A percentile compares a stretch with the other conserved stretches of the same genome.
Evolutionary conservation across 2,797 vertebrate species (phyloP).

Genomic region (Catharus ustulatus): DNA sequence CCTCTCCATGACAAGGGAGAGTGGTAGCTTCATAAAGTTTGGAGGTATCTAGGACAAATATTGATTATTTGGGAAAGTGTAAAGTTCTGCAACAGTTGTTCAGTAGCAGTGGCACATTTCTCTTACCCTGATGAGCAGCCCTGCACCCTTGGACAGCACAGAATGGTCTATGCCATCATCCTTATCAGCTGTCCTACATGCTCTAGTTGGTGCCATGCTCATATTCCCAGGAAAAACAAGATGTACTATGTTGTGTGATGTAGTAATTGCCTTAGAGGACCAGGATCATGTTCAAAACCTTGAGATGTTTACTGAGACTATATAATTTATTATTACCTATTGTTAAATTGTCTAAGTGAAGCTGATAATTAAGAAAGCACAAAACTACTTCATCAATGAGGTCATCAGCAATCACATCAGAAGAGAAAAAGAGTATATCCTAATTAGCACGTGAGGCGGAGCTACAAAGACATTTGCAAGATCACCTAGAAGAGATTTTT

Average conservation of each 20-base stretch:
- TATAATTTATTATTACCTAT: background rate
- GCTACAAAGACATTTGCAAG: background rate
- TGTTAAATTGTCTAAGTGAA: background rate
- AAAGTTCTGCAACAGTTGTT: background rate
- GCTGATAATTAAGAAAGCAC: background rate
- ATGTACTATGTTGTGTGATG: background rate
- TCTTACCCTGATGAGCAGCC: background rate
- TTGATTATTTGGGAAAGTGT: background rate
- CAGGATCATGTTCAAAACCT: background rate
- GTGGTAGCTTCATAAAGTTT: background rate
- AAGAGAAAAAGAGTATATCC: background rate
- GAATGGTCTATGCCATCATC: rapidly evolving
- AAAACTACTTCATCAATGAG: background rate
- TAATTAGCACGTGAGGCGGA: background rate
- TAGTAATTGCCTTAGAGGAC: background rate
- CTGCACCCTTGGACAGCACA: background rate
- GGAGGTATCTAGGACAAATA: background rate
- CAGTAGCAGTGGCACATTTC: background rate
- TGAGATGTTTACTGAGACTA: background rate
- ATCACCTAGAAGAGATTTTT: background rate
- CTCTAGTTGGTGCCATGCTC: background rate
- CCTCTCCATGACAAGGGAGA: background rate
- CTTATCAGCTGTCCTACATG: background rate
- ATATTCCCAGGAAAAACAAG: background rate
- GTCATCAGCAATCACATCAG: background rate